Percentiles rank a stretch among this genome's conserved stretches.
These are phyloP conservation scores for Acanthisitta chloris DNA, from an alignment of 2,113 vertebrate species.

Conservation along the genomic window DNA sequence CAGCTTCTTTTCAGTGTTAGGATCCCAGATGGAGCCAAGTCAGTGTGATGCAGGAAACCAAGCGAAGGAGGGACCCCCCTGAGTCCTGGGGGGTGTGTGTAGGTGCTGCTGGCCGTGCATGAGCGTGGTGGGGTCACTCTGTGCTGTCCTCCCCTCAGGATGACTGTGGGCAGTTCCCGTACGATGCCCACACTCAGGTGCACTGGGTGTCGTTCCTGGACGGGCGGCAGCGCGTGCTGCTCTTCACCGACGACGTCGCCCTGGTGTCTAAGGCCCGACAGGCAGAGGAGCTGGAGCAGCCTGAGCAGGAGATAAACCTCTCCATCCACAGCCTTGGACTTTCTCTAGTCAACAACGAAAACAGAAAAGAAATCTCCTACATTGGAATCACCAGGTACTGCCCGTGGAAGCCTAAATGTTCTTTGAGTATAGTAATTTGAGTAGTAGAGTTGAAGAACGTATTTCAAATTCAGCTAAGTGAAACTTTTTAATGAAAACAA, in stretches of 20 bases:
- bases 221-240: slow-evolving; percentile 89
- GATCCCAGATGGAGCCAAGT: neutral
- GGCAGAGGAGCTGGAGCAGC: slow-evolving; percentile 93
- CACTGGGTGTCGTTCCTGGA: slow-evolving; percentile 98
- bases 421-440: neutral
- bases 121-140: too few species aligned
- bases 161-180: slow-evolving; percentile 87
- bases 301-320: slow-evolving; percentile 86
- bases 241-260: slow-evolving; percentile 92
- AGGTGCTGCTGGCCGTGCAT: too few species aligned
- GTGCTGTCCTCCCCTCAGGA: slow-evolving; percentile 83
- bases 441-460: neutral
- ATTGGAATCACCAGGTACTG: slow-evolving; percentile 91
- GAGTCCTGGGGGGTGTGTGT: neutral
- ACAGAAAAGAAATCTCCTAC: slow-evolving; percentile 90
- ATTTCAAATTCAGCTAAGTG: neutral
- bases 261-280: slow-evolving; percentile 91
- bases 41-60: neutral
- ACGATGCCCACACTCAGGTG: slow-evolving; percentile 81
- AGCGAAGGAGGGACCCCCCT: neutral
- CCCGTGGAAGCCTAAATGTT: neutral
- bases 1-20: neutral
- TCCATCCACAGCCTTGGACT: slow-evolving; percentile 92
- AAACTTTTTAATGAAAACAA: neutral
- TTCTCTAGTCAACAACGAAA: slow-evolving; percentile 89